Percentiles rank a stretch among this genome's conserved stretches.
phyloP scores from a whole-genome alignment of 2,797 vertebrate species.

The Masticophis lateralis region DNA sequence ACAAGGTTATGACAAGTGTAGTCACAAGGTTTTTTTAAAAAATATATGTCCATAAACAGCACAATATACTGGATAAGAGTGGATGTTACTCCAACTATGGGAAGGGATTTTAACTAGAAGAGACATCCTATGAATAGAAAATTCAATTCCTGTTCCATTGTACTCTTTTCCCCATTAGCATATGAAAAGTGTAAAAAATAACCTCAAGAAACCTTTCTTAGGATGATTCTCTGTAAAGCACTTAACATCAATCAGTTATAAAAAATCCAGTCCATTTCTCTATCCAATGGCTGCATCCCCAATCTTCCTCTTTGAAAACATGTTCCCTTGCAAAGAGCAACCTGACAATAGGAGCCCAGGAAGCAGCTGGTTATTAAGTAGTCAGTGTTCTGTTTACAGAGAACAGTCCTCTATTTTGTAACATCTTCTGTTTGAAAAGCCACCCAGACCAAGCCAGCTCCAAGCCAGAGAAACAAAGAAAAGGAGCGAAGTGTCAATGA shows the following conservation, averaged over 20 bases:
- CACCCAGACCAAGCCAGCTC: neutral
- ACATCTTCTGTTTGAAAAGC: neutral
- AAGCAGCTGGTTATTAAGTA: neutral
- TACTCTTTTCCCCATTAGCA: neutral
- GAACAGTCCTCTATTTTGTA: neutral
- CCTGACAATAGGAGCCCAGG: neutral
- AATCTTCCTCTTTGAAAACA: neutral
- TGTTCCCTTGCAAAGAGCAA: neutral
- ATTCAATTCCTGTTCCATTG: neutral
- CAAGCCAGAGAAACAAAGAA: neutral
- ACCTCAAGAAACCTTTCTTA: neutral
- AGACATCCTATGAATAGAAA: neutral
- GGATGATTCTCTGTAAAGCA: neutral
- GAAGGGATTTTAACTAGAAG: neutral
- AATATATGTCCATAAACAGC: neutral
- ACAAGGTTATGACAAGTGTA: neutral
- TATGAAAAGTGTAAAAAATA: neutral
- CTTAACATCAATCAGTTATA: neutral
- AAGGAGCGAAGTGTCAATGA: neutral
- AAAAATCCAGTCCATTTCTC: neutral
- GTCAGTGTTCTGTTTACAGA: neutral
- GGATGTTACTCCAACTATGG: neutral
- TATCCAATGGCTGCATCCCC: neutral
- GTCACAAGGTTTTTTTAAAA: neutral
- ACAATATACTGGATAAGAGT: neutral